Evolutionary conservation across 2,113 vertebrate genomes (phyloP).

Genomic region (Leucopsar rothschildi): DNA sequence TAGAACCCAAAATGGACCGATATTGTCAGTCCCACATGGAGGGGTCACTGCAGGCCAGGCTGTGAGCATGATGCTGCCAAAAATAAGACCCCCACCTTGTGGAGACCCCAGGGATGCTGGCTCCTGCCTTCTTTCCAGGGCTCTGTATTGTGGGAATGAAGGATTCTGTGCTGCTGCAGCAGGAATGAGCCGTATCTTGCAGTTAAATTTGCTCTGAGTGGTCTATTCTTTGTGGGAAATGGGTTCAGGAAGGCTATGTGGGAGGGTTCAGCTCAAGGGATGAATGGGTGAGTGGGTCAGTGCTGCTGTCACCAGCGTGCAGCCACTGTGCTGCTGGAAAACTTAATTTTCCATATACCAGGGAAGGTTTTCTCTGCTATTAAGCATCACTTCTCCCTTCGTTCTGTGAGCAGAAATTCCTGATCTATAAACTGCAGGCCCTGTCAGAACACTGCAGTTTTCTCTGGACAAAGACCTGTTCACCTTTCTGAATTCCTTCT

Average conservation of each 20-base stretch:
- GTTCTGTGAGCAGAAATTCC: background rate
- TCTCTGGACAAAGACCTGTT: background rate
- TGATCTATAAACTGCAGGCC: background rate
- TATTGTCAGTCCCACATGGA: background rate
- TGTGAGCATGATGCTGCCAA: accelerated
- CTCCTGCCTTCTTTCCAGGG: background rate
- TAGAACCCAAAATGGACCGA: background rate
- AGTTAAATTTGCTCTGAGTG: background rate
- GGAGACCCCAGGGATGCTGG: background rate
- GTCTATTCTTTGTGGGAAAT: background rate
- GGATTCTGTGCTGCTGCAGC: accelerated
- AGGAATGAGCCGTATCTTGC: accelerated
- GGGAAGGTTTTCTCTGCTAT: background rate
- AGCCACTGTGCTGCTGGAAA: background rate
- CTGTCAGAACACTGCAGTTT: accelerated
- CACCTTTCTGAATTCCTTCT: background rate
- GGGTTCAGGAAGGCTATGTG: background rate
- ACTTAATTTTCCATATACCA: background rate
- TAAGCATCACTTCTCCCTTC: background rate
- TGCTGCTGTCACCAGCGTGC: background rate
- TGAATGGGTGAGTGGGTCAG: background rate
- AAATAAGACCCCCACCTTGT: accelerated
- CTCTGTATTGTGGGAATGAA: background rate
- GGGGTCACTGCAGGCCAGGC: accelerated
- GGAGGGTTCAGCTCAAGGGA: background rate